phyloP scores from a whole-genome alignment of 2,888 invertebrate genomes.

The Sylvicola cinctus region DNA sequence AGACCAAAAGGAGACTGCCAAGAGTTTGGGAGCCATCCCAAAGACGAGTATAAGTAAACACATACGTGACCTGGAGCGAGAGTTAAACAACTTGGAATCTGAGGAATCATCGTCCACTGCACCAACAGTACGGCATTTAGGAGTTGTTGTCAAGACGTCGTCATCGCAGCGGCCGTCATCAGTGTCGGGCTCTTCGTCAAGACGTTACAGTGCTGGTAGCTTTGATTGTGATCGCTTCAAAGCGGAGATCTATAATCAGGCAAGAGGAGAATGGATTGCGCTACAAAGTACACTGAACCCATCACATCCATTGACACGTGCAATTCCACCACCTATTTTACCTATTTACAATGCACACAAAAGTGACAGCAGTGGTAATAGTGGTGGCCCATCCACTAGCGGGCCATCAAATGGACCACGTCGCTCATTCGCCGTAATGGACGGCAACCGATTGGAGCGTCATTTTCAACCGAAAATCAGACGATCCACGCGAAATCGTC shows the following conservation, averaged over 20 bases:
- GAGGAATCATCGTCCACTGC: constrained; percentile 4
- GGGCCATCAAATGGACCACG: constrained; percentile 6
- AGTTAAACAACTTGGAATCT: constrained; percentile 4
- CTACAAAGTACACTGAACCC: constrained; percentile 6
- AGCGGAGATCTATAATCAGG: constrained; percentile 1
- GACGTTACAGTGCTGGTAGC: constrained; percentile 33
- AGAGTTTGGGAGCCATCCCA: constrained; percentile 12
- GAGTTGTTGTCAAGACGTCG: constrained; percentile 24
- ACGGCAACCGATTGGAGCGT: constrained; percentile 12
- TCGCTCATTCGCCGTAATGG: constrained; percentile 12
- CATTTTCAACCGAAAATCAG: constrained; percentile 33
- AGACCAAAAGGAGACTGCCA: constrained; percentile 5
- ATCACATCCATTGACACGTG: background rate
- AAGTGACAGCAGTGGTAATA: background rate
- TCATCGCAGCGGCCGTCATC: constrained; percentile 18
- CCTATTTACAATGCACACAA: constrained; percentile 3
- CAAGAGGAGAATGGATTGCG: constrained; percentile 11
- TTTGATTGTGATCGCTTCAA: constrained; percentile 15
- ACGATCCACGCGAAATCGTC: constrained; percentile 22
- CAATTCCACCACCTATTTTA: constrained; percentile 2
- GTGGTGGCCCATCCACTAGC: background rate
- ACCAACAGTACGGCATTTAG: constrained; percentile 1
- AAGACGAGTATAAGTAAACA: constrained; percentile 10
- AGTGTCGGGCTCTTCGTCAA: constrained; percentile 35
- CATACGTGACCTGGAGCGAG: constrained; percentile 5